Evolutionary conservation across 1,140 invertebrate species (phyloP).

Genomic region (Andricus grossulariae): DNA sequence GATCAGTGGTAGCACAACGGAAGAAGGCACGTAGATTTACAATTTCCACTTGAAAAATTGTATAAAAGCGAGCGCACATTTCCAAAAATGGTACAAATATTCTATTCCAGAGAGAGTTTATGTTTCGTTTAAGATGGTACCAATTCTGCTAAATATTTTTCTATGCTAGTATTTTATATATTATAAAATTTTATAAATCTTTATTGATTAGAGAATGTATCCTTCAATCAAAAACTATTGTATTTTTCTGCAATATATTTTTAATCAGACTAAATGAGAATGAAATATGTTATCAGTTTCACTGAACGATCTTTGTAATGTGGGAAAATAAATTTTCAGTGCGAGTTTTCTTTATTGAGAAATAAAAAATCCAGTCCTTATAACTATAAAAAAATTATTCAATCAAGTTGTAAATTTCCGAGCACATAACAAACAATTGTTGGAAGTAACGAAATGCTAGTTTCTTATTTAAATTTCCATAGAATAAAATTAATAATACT

Average conservation of each 20-base stretch:
- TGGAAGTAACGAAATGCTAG: too few species aligned
- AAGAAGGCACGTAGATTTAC: conserved; percentile 29
- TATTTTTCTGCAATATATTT: background rate
- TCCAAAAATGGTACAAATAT: conserved; percentile 11
- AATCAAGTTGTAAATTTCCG: too few species aligned
- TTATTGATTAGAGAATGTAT: too few species aligned
- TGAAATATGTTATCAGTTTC: background rate
- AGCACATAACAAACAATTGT: too few species aligned
- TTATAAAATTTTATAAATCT: too few species aligned
- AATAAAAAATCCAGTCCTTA: too few species aligned
- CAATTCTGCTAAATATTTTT: conserved; percentile 4
- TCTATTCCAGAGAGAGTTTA: background rate
- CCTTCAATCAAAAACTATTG: too few species aligned
- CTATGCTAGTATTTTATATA: background rate
- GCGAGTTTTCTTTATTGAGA: background rate
- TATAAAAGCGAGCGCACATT: conserved; percentile 9
- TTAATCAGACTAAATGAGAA: background rate
- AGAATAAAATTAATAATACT: too few species aligned
- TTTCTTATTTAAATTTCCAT: too few species aligned
- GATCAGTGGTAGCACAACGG: conserved; percentile 19
- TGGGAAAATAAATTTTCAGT: background rate
- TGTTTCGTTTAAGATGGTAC: conserved; percentile 24
- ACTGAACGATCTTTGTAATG: conserved; percentile 5
- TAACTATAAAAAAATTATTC: too few species aligned
- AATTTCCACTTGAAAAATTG: conserved; percentile 14